Evolutionary conservation across 2,888 invertebrate species (phyloP), one percentile per base, ranked within the genome.

Genomic region (Cylindroiulus punctatus): DNA sequence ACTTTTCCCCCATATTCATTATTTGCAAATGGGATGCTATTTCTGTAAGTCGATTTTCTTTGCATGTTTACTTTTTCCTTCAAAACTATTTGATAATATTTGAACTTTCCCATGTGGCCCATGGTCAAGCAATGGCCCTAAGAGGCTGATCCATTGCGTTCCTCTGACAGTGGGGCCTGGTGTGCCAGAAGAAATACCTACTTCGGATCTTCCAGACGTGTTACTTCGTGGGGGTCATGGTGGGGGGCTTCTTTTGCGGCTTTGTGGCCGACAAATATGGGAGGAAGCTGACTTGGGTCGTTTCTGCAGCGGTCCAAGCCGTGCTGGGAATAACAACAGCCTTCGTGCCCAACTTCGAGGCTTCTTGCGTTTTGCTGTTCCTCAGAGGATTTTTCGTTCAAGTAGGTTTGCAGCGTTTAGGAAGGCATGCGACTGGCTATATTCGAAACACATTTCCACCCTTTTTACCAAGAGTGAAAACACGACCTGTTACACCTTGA

Each of bases 181-280:
- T 86, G 7, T 86, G 86, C 47, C 82, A 82, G 17, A 47, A 42
- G 10, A 42, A 44, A 7, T 86, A 86, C 47, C 82, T 86, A 2
- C 44, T 86, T 82, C 40, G 86, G 32, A 82, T 86, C 81, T 82
- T 81, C 32, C 86, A 86, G 30, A 82, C 52, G 0, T 26, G 81
- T 19, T 42, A 30, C 22, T 86, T 86, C 76, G 44, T 76, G 19
- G 86, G 86, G n/a, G 82, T 86, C 10, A 82, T 22, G 12, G 0
- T 82, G n/a, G 86, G 86, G 1, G 86, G 86, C 8, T 30, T 82
- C 0, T 22, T 19, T 17, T 40, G 40, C 26, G 86, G 86, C 7
- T 86, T 65, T 12, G 40, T 86, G 42, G 52, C 81, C 30, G 86
- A 86, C 30, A 81, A 30, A 32, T 82, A 82, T 36, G 86, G 86